phyloP scores from a whole-genome alignment of 2,888 invertebrate species.

The Anagyrus pseudococci region DNA sequence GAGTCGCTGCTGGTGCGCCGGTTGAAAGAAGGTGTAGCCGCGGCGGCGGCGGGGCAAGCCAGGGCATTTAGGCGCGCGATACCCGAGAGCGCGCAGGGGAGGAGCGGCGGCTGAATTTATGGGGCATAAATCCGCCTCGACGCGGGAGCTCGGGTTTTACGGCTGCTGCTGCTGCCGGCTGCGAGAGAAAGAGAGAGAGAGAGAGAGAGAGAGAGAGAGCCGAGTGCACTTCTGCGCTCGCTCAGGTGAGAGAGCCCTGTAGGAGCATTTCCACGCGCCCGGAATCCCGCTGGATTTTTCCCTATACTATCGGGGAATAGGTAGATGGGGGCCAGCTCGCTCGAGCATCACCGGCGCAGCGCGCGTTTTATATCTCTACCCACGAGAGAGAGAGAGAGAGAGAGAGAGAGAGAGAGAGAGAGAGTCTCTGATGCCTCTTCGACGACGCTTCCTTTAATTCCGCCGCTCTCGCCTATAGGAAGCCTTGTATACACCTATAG shows the following conservation, averaged over 20 bases:
- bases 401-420: no score
- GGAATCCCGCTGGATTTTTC: background rate
- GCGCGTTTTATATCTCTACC: no score
- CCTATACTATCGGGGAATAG: no score
- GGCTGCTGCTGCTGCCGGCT: conserved; percentile 8
- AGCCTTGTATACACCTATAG: no score
- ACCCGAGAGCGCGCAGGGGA: conserved; percentile 40
- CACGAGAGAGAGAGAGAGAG: no score
- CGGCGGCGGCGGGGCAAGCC: no score
- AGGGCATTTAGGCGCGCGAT: conserved; percentile 44
- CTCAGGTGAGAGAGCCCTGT: background rate
- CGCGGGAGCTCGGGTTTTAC: conserved; percentile 44
- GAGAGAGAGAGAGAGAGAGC: background rate
- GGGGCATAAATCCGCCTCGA: conserved; percentile 54
- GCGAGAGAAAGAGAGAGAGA: background rate
- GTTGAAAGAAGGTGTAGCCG: background rate
- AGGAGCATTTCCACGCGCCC: background rate
- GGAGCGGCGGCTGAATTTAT: conserved; percentile 52
- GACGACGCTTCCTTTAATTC: no score
- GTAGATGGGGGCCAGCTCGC: no score
- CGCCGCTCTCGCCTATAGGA: no score
- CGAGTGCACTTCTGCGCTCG: conserved; percentile 14
- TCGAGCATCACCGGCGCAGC: no score
- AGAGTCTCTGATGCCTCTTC: no score
- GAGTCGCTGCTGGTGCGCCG: background rate